Conservation (phyloP, 30 jellyfish, hydroid and myxozoan species). For the Hydractinia echinata region DNA sequence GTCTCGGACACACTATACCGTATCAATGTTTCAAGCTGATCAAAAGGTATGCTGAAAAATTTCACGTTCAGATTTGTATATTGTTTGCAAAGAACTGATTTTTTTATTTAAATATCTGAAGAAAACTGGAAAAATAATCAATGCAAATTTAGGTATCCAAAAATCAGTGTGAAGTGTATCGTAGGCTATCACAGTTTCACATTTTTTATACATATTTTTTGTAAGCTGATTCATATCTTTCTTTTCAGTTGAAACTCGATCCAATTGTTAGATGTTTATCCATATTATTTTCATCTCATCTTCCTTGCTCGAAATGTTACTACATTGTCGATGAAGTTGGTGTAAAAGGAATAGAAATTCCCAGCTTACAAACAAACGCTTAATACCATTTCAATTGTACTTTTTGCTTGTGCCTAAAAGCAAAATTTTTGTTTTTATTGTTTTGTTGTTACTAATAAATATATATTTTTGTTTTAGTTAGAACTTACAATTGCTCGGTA, state of each 20-base stretch:
- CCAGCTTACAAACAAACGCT: background rate
- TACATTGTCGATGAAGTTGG: conserved; percentile 72
- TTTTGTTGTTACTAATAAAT: background rate
- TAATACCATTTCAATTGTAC: background rate
- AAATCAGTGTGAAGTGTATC: too few relatives aligned
- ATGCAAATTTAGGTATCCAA: too few relatives aligned
- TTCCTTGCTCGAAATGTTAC: conserved; percentile 53
- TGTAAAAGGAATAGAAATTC: conserved; percentile 40
- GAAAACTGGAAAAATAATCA: too few relatives aligned
- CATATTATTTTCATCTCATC: conserved; percentile 79
- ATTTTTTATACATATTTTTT: too few relatives aligned
- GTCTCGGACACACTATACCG: conserved; percentile 61
- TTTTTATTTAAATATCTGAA: too few relatives aligned
- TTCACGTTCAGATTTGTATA: too few relatives aligned
- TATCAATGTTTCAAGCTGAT: background rate
- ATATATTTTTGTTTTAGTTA: background rate
- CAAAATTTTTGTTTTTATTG: background rate
- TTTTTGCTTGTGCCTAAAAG: background rate
- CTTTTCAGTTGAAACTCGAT: background rate
- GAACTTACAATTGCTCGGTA: background rate
- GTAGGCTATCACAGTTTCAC: too few relatives aligned
- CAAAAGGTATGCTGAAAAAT: background rate
- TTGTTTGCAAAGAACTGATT: too few relatives aligned
- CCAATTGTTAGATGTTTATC: conserved; percentile 56
- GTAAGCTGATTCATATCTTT: too few relatives aligned